phyloP scores from a whole-genome alignment of 2,797 vertebrate genomes.

The Ataeniobius toweri region DNA sequence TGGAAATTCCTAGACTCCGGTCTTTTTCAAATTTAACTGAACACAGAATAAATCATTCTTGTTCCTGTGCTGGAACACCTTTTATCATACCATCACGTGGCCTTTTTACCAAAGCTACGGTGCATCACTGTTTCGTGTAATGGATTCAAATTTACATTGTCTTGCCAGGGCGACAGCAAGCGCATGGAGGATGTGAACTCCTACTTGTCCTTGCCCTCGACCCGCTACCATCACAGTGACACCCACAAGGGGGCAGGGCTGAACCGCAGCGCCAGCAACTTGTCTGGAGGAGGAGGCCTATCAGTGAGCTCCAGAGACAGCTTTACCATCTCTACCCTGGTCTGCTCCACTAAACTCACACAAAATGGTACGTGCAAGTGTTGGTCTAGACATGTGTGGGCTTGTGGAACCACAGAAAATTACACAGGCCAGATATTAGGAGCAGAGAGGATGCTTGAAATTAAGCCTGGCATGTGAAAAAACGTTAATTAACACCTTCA shows the following conservation, averaged over 20 bases:
- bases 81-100: constrained; percentile 10
- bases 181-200: constrained; percentile 93
- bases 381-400: neutral
- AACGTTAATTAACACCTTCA: constrained; percentile 48
- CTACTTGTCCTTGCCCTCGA: constrained; percentile 87
- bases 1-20: neutral
- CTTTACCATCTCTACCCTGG: constrained; percentile 91
- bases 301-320: constrained; percentile 91
- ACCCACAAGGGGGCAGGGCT: constrained; percentile 79
- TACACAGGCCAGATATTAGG: constrained; percentile 19
- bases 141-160: constrained; percentile 11
- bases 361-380: constrained; percentile 88
- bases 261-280: constrained; percentile 84
- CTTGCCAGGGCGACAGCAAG: constrained; percentile 92
- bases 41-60: neutral
- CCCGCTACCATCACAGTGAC: constrained; percentile 82
- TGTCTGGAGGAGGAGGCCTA: constrained; percentile 80
- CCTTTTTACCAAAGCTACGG: neutral
- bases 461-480: constrained; percentile 44
- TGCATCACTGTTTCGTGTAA: neutral
- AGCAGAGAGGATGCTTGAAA: constrained; percentile 37
- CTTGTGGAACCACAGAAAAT: neutral
- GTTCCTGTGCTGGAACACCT: neutral
- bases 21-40: constrained; percentile 5
- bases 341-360: constrained; percentile 97